Percentiles rank a stretch among this genome's conserved stretches.
These are phyloP conservation scores for Digitonthophagus gazella DNA, from an alignment of 2,888 invertebrate species.

Conservation along the genomic window DNA sequence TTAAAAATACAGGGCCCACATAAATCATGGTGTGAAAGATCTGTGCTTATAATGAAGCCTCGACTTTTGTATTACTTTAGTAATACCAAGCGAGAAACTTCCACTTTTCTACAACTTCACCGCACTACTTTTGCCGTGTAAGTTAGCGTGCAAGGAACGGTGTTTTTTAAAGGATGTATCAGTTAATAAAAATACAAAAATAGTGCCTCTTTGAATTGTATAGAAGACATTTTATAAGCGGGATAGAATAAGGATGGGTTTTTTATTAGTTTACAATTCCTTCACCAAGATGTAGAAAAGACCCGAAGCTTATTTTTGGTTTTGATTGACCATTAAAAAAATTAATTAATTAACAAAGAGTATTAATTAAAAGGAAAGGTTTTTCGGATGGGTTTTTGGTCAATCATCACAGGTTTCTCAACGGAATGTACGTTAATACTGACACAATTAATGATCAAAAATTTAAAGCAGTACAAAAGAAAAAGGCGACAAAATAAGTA, in stretches of 20 bases:
- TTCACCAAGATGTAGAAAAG: neutral
- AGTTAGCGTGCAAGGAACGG: slow-evolving; percentile 28
- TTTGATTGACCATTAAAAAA: neutral
- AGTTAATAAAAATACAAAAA: neutral
- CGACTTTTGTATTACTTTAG: neutral
- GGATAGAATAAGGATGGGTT: neutral
- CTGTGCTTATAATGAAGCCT: slow-evolving; percentile 1
- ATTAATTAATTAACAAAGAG: no score
- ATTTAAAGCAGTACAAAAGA: neutral
- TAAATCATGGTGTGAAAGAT: neutral
- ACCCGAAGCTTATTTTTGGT: slow-evolving; percentile 1
- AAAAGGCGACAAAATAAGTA: slow-evolving; percentile 10
- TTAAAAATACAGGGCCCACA: slow-evolving; percentile 9
- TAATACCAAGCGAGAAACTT: slow-evolving; percentile 6
- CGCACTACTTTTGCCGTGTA: slow-evolving; percentile 2
- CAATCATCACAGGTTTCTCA: neutral
- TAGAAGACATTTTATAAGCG: slow-evolving; percentile 8
- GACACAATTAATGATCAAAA: neutral
- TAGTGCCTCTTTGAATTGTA: neutral
- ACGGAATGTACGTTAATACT: slow-evolving; percentile 6
- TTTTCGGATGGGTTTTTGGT: neutral
- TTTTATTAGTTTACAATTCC: neutral
- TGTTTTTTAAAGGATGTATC: neutral
- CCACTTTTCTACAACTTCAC: neutral
- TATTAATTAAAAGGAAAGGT: neutral